Evolutionary conservation across 2,113 vertebrate species (phyloP), one percentile per base, ranked within the genome.

Genomic region (Coptodon bakossiorum): DNA sequence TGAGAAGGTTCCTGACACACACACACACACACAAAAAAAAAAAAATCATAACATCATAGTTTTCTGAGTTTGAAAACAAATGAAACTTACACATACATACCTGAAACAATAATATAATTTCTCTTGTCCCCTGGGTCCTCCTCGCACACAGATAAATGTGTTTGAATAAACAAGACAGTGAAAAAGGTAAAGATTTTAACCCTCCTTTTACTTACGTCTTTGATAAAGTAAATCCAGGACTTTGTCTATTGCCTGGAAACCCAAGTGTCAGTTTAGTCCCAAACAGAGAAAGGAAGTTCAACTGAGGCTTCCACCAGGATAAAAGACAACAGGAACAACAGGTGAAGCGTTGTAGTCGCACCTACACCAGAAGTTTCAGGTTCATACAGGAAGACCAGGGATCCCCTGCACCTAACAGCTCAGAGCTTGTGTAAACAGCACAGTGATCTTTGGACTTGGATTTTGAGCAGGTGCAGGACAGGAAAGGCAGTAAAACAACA

Each of bases 371-470:
- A 86, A 80, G 85, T 83, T 90, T 91, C 81, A 80, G 40, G 85
- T 92, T 86, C 40, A 27, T 29, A 5, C 81, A 89, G 82, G 57
- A 87, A 80, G 85, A 83, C 89, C 85, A 31, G 71, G 81, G 71
- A 79, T 86, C 86, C 17, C 22, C 52, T 9, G 22, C 9, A 40
- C 45, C 56, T 54, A 59, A 81, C 79, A 40, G 88, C 68, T 73
- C 84, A 73, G 73, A 24, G 81, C 84, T 88, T 89, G 83, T 94
- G 81, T 90, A 94, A 94, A 94, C 88, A 93, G 27, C n/a, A 54
- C 40, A 89, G 80, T 11, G 94, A 94, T 92, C 95, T 96, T 96
- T 96, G 95, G 93, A 96, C 95, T 88, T 90, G 82, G 85, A 90
- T 5, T 66, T 86, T 81, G 89, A 89, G 87, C 40, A 29, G 11